Conservation (phyloP, 1,140 invertebrate genomes). For the Drosophila nigromelanica region DNA sequence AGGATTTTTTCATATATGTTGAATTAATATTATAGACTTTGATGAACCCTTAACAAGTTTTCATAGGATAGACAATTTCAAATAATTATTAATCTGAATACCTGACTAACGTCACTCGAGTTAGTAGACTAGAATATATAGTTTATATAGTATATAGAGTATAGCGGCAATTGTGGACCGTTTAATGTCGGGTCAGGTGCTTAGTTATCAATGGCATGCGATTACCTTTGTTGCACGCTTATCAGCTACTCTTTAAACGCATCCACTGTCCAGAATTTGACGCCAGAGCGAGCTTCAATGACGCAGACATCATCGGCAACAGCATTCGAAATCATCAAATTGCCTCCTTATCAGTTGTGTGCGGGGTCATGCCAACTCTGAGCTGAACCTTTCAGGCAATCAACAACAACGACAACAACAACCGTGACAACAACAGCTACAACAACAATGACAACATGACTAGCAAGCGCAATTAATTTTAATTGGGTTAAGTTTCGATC, state of each 20-base stretch:
- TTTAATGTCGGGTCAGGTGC: constrained; percentile 6
- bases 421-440: not conserved
- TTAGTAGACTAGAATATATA: too few species aligned
- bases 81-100: too few species aligned
- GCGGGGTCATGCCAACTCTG: constrained; percentile 1
- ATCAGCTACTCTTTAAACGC: constrained; percentile 8
- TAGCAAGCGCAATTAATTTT: constrained; percentile 51
- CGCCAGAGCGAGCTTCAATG: too few species aligned
- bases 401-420: not conserved
- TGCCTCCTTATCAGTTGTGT: not conserved
- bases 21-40: too few species aligned
- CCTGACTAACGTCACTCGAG: too few species aligned
- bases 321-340: not conserved
- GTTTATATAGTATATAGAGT: too few species aligned
- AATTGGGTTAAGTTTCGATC: constrained; percentile 50
- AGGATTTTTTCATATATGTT: too few species aligned
- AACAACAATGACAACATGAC: not conserved
- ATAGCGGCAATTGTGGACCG: too few species aligned
- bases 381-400: constrained; percentile 1
- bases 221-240: constrained; percentile 13
- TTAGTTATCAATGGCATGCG: constrained; percentile 13
- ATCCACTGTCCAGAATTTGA: not conserved
- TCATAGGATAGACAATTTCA: too few species aligned
- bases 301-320: too few species aligned
- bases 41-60: too few species aligned